Evolutionary conservation across 2,113 vertebrate genomes (phyloP).

Genomic region (Tragelaphus scriptus): DNA sequence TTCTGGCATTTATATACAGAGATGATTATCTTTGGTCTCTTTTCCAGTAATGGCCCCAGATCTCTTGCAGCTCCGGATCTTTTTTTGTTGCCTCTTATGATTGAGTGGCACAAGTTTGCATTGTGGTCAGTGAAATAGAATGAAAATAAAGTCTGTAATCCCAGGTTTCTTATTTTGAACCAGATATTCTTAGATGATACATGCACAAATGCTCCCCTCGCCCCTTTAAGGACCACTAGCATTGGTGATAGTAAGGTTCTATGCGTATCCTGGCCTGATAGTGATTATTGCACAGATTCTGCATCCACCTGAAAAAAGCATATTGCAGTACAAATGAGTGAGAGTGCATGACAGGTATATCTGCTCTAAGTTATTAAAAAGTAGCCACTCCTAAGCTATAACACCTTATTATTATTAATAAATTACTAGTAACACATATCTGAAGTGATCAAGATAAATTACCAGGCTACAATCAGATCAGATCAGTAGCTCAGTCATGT

Average conservation of each 20-base stretch:
- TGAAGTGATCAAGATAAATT: background rate
- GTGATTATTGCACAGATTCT: background rate
- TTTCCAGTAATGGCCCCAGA: background rate
- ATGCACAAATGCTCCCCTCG: background rate
- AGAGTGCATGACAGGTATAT: background rate
- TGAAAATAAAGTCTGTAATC: background rate
- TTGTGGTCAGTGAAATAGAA: background rate
- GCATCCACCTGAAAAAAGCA: background rate
- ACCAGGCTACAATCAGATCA: background rate
- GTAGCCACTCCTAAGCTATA: background rate
- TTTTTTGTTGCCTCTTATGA: background rate
- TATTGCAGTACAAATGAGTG: background rate
- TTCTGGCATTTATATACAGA: background rate
- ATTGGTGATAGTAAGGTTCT: background rate
- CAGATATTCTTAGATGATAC: background rate
- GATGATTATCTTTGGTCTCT: background rate
- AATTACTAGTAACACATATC: background rate
- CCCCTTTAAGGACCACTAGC: rapidly evolving
- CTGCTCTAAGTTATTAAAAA: background rate
- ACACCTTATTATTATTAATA: background rate
- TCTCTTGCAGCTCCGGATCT: background rate
- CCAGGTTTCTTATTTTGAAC: background rate
- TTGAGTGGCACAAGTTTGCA: background rate
- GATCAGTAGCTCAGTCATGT: too few species aligned
- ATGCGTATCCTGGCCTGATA: background rate